Percentiles rank a stretch among this genome's conserved stretches.
Conservation (phyloP, 2,113 vertebrate species). For the Paralichthys olivaceus region DNA sequence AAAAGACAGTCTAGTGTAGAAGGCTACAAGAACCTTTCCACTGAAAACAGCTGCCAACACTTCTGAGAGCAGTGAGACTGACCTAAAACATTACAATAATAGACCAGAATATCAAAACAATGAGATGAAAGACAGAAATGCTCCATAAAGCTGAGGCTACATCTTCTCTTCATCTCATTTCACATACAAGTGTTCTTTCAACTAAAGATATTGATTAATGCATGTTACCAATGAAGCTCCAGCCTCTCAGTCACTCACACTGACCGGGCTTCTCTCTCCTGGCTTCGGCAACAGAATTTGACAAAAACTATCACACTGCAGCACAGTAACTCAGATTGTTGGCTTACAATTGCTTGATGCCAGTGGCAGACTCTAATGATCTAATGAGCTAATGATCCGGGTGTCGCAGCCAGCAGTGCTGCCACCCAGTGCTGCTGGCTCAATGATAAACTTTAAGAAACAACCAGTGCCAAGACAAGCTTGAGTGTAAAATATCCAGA, state of each 20-base stretch:
- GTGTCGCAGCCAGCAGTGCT: conserved; percentile 18
- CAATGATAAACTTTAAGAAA: conserved; percentile 16
- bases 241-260: no score
- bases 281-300: background rate
- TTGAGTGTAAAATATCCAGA: background rate
- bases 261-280: background rate
- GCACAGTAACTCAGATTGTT: conserved; percentile 26
- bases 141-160: background rate
- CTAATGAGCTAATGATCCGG: conserved; percentile 45
- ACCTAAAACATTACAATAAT: background rate
- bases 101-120: background rate
- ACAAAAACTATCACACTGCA: conserved; percentile 18
- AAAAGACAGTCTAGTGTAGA: background rate
- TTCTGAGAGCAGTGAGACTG: background rate
- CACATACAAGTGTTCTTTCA: background rate
- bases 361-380: conserved; percentile 47
- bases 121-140: background rate
- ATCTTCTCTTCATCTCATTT: background rate
- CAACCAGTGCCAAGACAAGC: conserved; percentile 1
- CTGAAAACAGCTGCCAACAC: background rate
- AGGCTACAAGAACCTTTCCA: background rate
- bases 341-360: conserved; percentile 17
- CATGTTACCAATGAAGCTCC: background rate
- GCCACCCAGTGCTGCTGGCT: conserved; percentile 11
- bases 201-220: background rate